These are phyloP conservation scores for Psittacula echo DNA, from an alignment of 2,797 vertebrate genomes.

Conservation along the genomic window DNA sequence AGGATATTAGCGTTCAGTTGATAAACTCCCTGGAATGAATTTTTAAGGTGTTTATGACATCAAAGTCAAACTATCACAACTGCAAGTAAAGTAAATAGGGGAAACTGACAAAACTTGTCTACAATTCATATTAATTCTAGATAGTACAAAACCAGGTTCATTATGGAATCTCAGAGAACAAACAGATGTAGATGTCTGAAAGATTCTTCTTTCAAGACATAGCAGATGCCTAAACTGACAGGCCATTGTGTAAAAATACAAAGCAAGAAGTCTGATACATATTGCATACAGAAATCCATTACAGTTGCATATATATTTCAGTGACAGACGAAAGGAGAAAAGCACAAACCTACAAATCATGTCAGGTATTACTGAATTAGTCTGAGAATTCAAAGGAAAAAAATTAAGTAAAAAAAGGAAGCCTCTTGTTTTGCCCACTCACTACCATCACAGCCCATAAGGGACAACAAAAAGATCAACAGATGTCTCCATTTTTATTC, in stretches of 20 bases:
- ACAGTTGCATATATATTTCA: neutral
- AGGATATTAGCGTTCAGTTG: neutral
- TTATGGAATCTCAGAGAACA: conserved; percentile 15
- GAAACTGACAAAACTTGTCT: conserved; percentile 21
- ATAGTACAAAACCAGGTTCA: conserved; percentile 11
- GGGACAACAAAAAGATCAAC: neutral
- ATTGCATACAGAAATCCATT: neutral
- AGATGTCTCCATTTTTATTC: neutral
- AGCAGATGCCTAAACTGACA: neutral
- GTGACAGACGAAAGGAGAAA: neutral
- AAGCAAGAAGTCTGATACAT: neutral
- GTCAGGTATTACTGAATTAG: neutral
- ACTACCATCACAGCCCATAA: neutral
- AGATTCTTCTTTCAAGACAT: neutral
- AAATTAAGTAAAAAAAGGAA: neutral
- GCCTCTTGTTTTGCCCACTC: neutral
- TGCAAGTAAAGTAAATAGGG: neutral
- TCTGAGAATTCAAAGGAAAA: neutral
- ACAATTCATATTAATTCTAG: conserved; percentile 4
- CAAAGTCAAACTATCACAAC: conserved; percentile 21
- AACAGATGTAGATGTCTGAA: neutral
- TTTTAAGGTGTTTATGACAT: conserved; percentile 40
- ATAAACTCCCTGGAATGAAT: conserved; percentile 16
- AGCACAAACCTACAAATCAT: conserved; percentile 13
- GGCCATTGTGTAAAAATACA: conserved; percentile 13